phyloP scores from a whole-genome alignment of 2,797 vertebrate genomes.

The Pseudochirops corinnae region DNA sequence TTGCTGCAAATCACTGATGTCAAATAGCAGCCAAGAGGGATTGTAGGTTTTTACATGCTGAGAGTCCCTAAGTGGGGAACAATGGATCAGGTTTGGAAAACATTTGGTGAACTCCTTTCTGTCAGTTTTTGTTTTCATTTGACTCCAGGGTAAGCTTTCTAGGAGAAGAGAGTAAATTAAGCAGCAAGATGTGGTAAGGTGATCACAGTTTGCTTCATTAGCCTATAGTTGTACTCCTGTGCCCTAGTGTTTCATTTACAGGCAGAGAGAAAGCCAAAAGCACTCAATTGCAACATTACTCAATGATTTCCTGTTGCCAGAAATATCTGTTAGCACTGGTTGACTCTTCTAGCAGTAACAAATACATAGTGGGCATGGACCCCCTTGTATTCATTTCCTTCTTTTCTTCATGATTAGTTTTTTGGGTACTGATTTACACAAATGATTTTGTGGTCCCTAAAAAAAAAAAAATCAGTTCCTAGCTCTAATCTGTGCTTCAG shows the following conservation, averaged over 20 bases:
- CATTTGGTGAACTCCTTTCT: neutral
- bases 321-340: neutral
- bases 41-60: neutral
- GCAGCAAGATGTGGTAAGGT: conserved; percentile 19
- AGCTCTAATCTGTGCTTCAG: neutral
- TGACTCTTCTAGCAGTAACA: neutral
- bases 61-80: neutral
- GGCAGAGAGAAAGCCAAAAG: neutral
- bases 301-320: neutral
- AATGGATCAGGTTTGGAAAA: neutral
- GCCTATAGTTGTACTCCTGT: neutral
- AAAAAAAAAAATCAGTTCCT: conserved; percentile 34
- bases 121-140: neutral
- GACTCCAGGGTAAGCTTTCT: neutral
- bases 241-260: neutral
- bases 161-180: conserved; percentile 13
- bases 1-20: neutral
- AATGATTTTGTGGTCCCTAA: neutral
- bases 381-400: neutral
- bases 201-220: conserved; percentile 6
- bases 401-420: conserved; percentile 3
- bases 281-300: conserved; percentile 28
- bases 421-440: neutral
- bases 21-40: neutral
- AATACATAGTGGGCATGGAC: neutral